A percentile compares a stretch with the other conserved stretches of the same genome.
These are phyloP conservation scores for Staurois parvus DNA, from an alignment of 2,797 vertebrate genomes.

Conservation along the genomic window DNA sequence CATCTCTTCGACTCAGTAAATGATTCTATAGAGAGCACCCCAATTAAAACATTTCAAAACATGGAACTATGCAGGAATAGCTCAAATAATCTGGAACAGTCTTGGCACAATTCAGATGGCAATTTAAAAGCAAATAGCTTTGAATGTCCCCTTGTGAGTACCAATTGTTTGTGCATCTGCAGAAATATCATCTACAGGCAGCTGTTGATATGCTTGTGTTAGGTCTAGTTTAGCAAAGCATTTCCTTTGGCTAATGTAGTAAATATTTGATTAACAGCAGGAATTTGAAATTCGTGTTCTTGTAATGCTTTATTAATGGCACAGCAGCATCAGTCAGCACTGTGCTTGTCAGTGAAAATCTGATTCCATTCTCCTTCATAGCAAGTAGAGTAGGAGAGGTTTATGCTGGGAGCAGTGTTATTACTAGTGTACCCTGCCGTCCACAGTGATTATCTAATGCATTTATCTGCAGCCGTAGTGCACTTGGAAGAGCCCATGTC, in stretches of 20 bases:
- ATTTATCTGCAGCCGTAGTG: neutral
- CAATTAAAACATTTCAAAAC: neutral
- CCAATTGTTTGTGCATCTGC: neutral
- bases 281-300: neutral
- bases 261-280: neutral
- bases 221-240: neutral
- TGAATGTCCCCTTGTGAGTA: neutral
- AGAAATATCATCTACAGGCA: neutral
- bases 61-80: neutral
- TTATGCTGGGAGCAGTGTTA: neutral
- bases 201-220: neutral
- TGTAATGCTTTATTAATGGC: neutral
- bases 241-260: neutral
- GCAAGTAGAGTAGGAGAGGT: neutral
- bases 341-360: neutral
- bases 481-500: neutral
- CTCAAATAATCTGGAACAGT: neutral
- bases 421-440: neutral
- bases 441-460: neutral
- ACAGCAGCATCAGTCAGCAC: neutral
- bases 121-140: neutral
- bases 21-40: too few relatives aligned
- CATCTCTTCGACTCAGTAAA: too few relatives aligned
- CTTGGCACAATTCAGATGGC: neutral
- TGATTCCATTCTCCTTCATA: neutral